A percentile compares a stretch with the other conserved stretches of the same genome.
Conservation (phyloP, 35 echinoderm and acorn worm species). For the Apostichopus parvimensis region DNA sequence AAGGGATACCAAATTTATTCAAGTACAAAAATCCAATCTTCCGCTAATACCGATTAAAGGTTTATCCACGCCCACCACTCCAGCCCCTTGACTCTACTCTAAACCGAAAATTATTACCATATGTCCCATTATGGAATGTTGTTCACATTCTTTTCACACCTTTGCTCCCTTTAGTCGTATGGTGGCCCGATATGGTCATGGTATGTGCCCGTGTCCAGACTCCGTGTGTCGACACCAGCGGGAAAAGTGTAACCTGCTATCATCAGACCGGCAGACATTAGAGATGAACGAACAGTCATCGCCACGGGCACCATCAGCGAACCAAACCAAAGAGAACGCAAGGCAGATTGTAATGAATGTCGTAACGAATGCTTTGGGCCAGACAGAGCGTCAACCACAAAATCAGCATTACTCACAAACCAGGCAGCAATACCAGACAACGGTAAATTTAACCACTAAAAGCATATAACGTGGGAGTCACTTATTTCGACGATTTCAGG, state of each 20-base stretch:
- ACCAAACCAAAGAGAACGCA: neutral
- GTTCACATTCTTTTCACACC: neutral
- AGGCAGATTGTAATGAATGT: conserved; percentile 35
- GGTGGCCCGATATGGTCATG: conserved; percentile 32
- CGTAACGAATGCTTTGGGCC: conserved; percentile 13
- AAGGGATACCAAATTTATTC: too few relatives aligned
- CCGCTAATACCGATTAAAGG: too few relatives aligned
- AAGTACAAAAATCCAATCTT: too few relatives aligned
- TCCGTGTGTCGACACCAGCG: neutral
- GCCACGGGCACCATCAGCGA: neutral
- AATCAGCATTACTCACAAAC: neutral
- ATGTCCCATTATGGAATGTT: too few relatives aligned
- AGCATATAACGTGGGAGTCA: too few relatives aligned
- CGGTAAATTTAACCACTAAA: neutral
- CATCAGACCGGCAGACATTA: neutral
- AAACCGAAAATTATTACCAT: too few relatives aligned
- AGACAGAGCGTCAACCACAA: neutral
- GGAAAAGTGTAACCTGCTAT: neutral
- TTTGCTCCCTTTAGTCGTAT: conserved; percentile 11
- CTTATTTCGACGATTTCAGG: too few relatives aligned
- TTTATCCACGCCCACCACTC: too few relatives aligned
- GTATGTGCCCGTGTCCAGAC: neutral
- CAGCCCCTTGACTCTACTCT: too few relatives aligned
- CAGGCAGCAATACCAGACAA: neutral
- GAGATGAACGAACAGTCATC: neutral